Conservation (phyloP, 2,888 invertebrate genomes). For the Hirtodrosophila histrioides region DNA sequence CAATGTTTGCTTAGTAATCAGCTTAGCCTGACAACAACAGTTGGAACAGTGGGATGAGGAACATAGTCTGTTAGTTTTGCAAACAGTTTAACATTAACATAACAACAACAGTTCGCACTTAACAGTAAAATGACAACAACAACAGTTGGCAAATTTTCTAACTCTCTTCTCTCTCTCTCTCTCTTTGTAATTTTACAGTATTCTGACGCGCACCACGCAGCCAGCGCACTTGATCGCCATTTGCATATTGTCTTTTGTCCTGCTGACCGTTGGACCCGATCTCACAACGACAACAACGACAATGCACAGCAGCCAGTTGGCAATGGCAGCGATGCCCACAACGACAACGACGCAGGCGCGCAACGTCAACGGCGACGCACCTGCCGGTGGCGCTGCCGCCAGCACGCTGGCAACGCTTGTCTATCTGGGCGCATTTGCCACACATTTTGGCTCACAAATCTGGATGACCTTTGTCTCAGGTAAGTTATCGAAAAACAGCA, state of each 20-base stretch:
- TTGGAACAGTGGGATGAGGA: no score
- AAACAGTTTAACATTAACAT: no score
- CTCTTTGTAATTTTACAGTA: conserved; percentile 85
- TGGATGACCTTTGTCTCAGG: conserved; percentile 97
- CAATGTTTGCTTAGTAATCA: no score
- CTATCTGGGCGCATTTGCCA: conserved; percentile 91
- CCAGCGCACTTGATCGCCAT: conserved; percentile 91
- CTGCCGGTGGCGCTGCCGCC: conserved; percentile 16
- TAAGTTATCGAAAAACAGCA: conserved; percentile 78
- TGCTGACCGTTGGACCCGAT: conserved; percentile 85
- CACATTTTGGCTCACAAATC: conserved; percentile 93
- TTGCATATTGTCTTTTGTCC: conserved; percentile 86
- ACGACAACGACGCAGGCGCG: conserved; percentile 17
- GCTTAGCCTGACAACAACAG: no score
- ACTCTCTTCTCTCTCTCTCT: neutral
- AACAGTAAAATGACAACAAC: neutral
- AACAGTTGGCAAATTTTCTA: neutral
- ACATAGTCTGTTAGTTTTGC: no score
- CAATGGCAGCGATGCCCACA: conserved; percentile 37
- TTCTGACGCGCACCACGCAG: conserved; percentile 90
- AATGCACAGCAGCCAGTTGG: conserved; percentile 32
- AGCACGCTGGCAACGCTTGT: conserved; percentile 85
- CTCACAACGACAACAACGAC: conserved; percentile 65
- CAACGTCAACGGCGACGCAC: conserved; percentile 6
- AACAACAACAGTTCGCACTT: no score